Base-by-base conservation (phyloP, 2,888 invertebrate genomes). In the Xestia sexstrigata region DNA sequence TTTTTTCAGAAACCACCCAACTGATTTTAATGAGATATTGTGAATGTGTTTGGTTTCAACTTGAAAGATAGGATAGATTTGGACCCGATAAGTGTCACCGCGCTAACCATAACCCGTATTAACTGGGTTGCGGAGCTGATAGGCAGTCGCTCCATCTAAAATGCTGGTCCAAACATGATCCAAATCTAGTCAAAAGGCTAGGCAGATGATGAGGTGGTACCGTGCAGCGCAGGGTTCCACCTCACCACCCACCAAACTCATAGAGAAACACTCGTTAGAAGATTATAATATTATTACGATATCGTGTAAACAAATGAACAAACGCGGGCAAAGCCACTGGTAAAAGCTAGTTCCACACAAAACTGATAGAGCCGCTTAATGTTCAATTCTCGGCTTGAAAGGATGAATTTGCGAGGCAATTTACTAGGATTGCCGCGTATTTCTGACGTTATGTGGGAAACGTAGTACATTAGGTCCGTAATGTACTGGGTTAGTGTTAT, bases 351-450 rank as follows among this genome's bases (percentile, higher is more conserved):
- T 89, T 87, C 71, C 81, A 86, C 79, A 87, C 87, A 89, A 87
- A 91, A 83, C 84, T 88, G 87, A 86, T 83, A 73, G 83, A 80
- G 74, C 66, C 79, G 42, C 81, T 82, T 87, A 88, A 89, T 85
- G 86, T 82, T 82, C 86, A 88, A 88, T 90, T 87, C 88, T 78
- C 77, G 70, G 80, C 49, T 79, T 82, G 78, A 89, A 88, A 88
- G 87, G 87, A 89, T 90, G 83, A 87, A 90, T 89, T 89, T 85
- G 87, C 80, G 80, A 87, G 84, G 87, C 90, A 87, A 92, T 93
- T 90, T 87, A 63, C 78, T 78, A 82, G 79, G 89, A 92, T 91
- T 91, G 90, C 89, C 73, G 60, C 70, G 76, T 78, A 88, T 79
- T 81, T 78, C 83, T 71, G 79, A 63, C 82, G 79, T 73, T 83